These are phyloP conservation scores for Eristalis tenax DNA, from an alignment of 2,888 invertebrate species.

Conservation along the genomic window DNA sequence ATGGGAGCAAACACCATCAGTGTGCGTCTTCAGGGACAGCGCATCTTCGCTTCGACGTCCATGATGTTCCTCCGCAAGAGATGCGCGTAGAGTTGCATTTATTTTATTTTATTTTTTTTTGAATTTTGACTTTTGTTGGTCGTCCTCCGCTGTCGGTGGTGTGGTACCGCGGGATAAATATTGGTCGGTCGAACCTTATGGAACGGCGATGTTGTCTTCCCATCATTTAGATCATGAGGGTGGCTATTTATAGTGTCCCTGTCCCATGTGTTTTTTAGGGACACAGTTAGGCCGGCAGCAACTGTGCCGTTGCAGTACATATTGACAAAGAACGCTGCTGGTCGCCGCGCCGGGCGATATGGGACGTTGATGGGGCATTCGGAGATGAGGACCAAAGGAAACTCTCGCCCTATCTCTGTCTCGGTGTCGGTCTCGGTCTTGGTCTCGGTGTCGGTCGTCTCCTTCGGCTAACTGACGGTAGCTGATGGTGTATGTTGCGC, in stretches of 20 bases:
- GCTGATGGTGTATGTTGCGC: slow-evolving; percentile 45
- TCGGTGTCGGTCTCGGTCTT: neutral
- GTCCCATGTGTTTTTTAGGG: slow-evolving; percentile 68
- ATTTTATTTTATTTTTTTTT: slow-evolving; percentile 20
- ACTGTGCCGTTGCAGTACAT: slow-evolving; percentile 44
- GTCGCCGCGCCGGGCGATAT: slow-evolving; percentile 11
- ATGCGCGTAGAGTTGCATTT: slow-evolving; percentile 4
- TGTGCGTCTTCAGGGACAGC: slow-evolving; percentile 60
- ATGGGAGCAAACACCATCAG: slow-evolving; percentile 69
- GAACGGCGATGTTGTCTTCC: slow-evolving; percentile 68
- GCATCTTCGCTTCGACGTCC: slow-evolving; percentile 15
- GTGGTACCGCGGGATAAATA: slow-evolving; percentile 59
- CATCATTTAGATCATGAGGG: slow-evolving; percentile 72
- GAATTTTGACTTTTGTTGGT: neutral
- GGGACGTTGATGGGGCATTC: slow-evolving; percentile 42
- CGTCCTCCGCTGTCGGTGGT: neutral
- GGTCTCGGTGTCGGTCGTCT: neutral
- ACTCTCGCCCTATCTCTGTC: slow-evolving; percentile 35
- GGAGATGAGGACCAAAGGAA: slow-evolving; percentile 65
- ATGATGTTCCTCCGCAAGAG: slow-evolving; percentile 13
- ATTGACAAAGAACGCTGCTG: slow-evolving; percentile 64
- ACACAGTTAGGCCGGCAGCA: slow-evolving; percentile 69
- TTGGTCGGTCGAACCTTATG: slow-evolving; percentile 67
- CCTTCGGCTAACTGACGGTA: slow-evolving; percentile 46
- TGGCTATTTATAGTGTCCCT: slow-evolving; percentile 71